These are phyloP conservation scores for Actinopyga echinites DNA, from an alignment of 53 echinoderm and acorn worm genomes.

Conservation along the genomic window DNA sequence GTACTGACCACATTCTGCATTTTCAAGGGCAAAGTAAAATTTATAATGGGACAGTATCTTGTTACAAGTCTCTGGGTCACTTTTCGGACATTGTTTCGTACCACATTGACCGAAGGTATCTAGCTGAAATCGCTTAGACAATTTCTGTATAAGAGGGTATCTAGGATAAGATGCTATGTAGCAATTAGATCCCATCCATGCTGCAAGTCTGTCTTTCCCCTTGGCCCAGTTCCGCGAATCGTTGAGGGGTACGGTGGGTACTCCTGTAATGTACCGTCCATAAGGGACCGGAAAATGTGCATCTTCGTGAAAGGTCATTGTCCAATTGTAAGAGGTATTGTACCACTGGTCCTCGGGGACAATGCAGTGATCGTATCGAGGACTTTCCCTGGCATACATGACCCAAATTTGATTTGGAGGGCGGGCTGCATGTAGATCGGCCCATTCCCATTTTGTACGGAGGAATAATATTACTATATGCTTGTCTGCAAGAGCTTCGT, in stretches of 20 bases:
- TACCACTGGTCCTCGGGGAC: slow-evolving; percentile 28
- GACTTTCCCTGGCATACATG: slow-evolving; percentile 34
- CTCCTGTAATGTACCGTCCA: slow-evolving; percentile 14
- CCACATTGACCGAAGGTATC: slow-evolving; percentile 68
- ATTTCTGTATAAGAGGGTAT: slow-evolving; percentile 46
- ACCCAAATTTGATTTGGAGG: slow-evolving; percentile 38
- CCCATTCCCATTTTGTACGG: slow-evolving; percentile 40
- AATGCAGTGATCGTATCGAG: slow-evolving; percentile 36
- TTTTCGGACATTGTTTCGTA: slow-evolving; percentile 39
- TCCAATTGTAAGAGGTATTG: slow-evolving; percentile 51
- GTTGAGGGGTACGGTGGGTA: background rate
- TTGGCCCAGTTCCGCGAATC: slow-evolving; percentile 33
- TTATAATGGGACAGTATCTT: slow-evolving; percentile 53
- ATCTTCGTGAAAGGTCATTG: slow-evolving; percentile 43
- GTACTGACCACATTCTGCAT: slow-evolving; percentile 69
- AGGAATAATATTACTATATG: slow-evolving; percentile 31
- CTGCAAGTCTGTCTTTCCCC: slow-evolving; percentile 49
- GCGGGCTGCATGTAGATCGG: slow-evolving; percentile 19
- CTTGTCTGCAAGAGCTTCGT: slow-evolving; percentile 13
- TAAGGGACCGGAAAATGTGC: slow-evolving; percentile 24
- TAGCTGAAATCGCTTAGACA: slow-evolving; percentile 42
- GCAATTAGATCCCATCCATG: slow-evolving; percentile 79
- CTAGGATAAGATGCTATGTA: slow-evolving; percentile 54
- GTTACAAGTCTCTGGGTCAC: slow-evolving; percentile 18
- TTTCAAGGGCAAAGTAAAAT: slow-evolving; percentile 77